Base-by-base conservation (phyloP, 2,113 vertebrate species). In the Pitta sordida region DNA sequence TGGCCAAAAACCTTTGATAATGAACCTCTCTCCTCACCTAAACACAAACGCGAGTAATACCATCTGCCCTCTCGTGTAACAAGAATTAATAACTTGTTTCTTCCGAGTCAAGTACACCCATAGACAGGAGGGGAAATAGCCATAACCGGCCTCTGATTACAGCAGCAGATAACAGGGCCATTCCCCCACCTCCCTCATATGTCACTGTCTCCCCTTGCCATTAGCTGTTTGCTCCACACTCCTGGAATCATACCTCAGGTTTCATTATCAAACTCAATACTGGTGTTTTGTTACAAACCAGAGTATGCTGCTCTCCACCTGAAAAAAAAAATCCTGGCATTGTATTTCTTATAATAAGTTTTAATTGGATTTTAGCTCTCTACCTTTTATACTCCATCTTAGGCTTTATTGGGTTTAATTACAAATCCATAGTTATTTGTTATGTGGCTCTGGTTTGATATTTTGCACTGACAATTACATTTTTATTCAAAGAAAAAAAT, bases 351-450 rank as follows among this genome's bases (percentile, higher is more conserved):
- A 95, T 96, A 93, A 95, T 94, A 91, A 95, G 65, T 95, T 96
- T 98, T 96, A 97, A 97, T 96, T 97, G 82, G 83, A 97, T 97
- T 98, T 97, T 95, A 87, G 88, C 69, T 94, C 78, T 94, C 60
- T 88, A 82, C 71, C 80, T 96, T 97, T 97, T 96, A 89, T 94
- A 73, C 41, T 95, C 90, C 70, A 94, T 95, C 90, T 95, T 89
- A 64, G 75, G 59, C 90, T 96, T 97, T 97, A 97, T 80, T 96
- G 2, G 64, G 83, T 96, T 97, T 97, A 97, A 98, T 98, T 97
- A 96, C 91, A 97, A 97, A 97, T 97, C 95, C 86, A 96, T 91
- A 95, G 67, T 80, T 95, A 97, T 97, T 97, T 98, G 95, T 97
- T 97, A 96, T 95, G 93, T 97, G 96, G 90, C 90, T 91, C 77